Percentiles rank a stretch among this genome's conserved stretches.
Evolutionary conservation across 2,888 invertebrate species (phyloP).

Genomic region (Drosophila mercatorum): DNA sequence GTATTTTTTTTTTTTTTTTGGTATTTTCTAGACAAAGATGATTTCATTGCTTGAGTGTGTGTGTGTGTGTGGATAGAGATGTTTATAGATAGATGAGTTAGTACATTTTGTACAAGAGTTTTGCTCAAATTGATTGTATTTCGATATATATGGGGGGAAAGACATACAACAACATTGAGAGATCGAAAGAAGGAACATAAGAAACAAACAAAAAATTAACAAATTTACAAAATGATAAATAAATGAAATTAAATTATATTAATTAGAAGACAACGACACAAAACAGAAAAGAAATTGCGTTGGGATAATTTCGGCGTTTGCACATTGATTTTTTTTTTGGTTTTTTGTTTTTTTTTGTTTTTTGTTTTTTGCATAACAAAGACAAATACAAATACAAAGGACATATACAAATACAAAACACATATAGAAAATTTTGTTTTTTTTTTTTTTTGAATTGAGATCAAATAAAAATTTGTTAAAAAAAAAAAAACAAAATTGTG

Average conservation of each 20-base stretch:
- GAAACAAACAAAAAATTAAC: constrained; percentile 44
- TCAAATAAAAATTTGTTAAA: constrained; percentile 48
- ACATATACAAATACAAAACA: constrained; percentile 58
- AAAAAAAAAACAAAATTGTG: constrained; percentile 15
- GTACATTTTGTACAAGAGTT: constrained; percentile 42
- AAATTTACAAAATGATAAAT: constrained; percentile 48
- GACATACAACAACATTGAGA: constrained; percentile 62
- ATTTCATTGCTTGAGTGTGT: constrained; percentile 40
- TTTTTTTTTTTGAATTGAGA: constrained; percentile 13
- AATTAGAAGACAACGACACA: constrained; percentile 65
- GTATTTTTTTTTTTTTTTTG: not conserved
- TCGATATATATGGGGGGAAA: constrained; percentile 6
- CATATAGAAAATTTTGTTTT: constrained; percentile 50
- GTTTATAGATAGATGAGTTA: constrained; percentile 17
- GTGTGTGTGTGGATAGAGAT: constrained; percentile 13
- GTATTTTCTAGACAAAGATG: constrained; percentile 12
- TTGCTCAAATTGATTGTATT: constrained; percentile 10
- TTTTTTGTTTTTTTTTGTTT: constrained; percentile 7
- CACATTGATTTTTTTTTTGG: constrained; percentile 40
- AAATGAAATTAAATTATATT: constrained; percentile 29
- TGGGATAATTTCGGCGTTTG: constrained; percentile 41
- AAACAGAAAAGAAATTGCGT: constrained; percentile 37
- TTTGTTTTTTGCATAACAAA: constrained; percentile 48
- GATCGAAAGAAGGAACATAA: constrained; percentile 66
- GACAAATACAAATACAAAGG: constrained; percentile 37